Evolutionary conservation across 1,140 invertebrate genomes (phyloP), one percentile per base, ranked within the genome.

Genomic region (Cataglyphis hispanica): DNA sequence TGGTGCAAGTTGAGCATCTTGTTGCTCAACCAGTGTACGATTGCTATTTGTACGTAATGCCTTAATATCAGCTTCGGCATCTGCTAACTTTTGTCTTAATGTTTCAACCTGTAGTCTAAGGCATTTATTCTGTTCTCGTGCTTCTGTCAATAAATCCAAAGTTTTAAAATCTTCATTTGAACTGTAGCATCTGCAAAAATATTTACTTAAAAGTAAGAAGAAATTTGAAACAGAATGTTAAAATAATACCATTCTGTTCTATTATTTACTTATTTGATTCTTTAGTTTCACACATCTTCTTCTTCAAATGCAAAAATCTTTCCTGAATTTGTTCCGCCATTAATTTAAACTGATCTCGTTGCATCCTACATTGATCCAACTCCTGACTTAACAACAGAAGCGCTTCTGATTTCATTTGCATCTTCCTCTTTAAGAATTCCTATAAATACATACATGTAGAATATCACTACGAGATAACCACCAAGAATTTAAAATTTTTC

Each of bases 341-440:
- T 27, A 98, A 92, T 93, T 98, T 98, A 90, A 97, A 98, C 91
- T 97, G 97, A 93, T 98, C 98, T 64, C 97, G 94, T 91, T 98
- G 97, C 84, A 96, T 96, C 85, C 97, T 96, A 93, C 97, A 98
- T 94, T 98, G 96, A 85, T 98, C 97, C 63, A 98, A 93, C 91
- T 98, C 97, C 91, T 97, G 96, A 80, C 96, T 97, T 90, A 98
- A 94, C 74, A 98, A 97, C 4, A 96, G 93, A 58, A 98, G 90
- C 5, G 98, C 97, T 94, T 98, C 97, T 58, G 97, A 96, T 94
- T 98, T 98, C 91, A 97, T 97, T 91, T 98, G 96, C 50, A 98
- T 93, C 93, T 98, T 98, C 87, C 97, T 96, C 89, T 95, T 96
- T 95, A 94, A 77, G 19, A 91, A 91, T 11, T 70, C 27, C 60